Evolutionary conservation across 2,113 vertebrate species (phyloP).

Genomic region (Oreotrochilus melanogaster): DNA sequence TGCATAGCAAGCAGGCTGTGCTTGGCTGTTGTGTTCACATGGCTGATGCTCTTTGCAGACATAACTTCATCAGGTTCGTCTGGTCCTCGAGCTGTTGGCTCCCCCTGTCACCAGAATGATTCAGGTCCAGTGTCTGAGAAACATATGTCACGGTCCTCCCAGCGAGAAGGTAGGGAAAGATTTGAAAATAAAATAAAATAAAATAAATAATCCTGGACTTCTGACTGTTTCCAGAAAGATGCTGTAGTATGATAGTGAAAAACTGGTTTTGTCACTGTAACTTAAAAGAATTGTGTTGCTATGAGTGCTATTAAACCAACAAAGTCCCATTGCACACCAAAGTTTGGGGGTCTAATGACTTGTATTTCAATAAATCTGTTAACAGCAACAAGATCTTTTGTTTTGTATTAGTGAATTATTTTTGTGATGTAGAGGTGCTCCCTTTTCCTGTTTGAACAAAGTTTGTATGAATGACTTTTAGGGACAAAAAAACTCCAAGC

Average conservation of each 20-base stretch:
- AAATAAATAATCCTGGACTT: neutral
- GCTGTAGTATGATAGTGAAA: neutral
- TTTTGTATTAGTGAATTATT: neutral
- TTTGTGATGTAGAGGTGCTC: neutral
- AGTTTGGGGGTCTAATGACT: neutral
- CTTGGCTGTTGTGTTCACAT: neutral
- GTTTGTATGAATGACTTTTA: neutral
- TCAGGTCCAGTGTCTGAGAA: slow-evolving; percentile 82
- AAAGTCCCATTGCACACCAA: neutral
- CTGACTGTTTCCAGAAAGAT: neutral
- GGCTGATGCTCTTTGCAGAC: slow-evolving; percentile 68
- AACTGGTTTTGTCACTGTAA: neutral
- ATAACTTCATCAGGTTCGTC: slow-evolving; percentile 77
- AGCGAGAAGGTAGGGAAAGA: slow-evolving; percentile 87
- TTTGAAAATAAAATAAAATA: too few species aligned
- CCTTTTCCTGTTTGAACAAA: neutral
- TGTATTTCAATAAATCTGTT: neutral
- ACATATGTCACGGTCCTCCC: slow-evolving; percentile 83
- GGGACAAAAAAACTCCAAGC: neutral
- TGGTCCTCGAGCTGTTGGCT: slow-evolving; percentile 82
- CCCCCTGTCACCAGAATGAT: slow-evolving; percentile 87
- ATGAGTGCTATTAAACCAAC: fast-evolving
- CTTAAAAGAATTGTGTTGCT: neutral
- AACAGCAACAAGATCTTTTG: neutral
- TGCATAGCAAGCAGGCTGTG: neutral